Evolutionary conservation across 2,797 vertebrate genomes (phyloP).

Genomic region (Karalla daura): DNA sequence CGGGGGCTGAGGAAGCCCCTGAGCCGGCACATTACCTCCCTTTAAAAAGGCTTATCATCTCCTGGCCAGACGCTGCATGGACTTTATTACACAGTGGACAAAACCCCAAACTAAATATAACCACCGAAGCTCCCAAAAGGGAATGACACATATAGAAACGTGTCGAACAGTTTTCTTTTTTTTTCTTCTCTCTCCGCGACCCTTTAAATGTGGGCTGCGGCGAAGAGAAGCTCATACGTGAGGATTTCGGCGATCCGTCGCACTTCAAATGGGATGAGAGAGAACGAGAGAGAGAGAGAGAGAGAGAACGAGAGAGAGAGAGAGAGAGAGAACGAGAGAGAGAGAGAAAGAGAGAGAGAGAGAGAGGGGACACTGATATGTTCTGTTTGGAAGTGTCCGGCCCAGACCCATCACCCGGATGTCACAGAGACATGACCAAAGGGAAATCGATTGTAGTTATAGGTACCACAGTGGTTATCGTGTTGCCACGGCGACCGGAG

Average conservation of each 20-base stretch:
- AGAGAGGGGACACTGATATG: no score
- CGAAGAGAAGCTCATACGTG: constrained; percentile 10
- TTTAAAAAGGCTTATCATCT: constrained; percentile 61
- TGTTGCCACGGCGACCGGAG: no score
- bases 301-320: no score
- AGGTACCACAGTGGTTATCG: no score
- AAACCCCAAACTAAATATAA: constrained; percentile 66
- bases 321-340: no score
- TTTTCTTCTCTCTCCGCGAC: no score
- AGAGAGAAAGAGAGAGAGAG: no score
- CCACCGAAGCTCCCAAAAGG: constrained; percentile 46
- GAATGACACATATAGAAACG: constrained; percentile 49
- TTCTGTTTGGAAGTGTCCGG: no score
- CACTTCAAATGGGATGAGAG: constrained; percentile 40
- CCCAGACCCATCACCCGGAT: no score
- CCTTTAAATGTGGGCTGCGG: constrained; percentile 30
- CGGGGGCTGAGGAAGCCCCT: constrained; percentile 54
- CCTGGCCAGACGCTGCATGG: constrained; percentile 45
- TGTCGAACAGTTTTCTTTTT: constrained; percentile 22
- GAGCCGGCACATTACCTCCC: constrained; percentile 59
- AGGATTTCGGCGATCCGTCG: constrained; percentile 44
- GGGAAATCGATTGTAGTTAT: no score
- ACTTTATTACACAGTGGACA: constrained; percentile 66
- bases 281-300: no score
- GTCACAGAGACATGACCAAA: no score